Evolutionary conservation across 2,888 invertebrate genomes (phyloP).

Genomic region (Scrobipalpa atriplicella): DNA sequence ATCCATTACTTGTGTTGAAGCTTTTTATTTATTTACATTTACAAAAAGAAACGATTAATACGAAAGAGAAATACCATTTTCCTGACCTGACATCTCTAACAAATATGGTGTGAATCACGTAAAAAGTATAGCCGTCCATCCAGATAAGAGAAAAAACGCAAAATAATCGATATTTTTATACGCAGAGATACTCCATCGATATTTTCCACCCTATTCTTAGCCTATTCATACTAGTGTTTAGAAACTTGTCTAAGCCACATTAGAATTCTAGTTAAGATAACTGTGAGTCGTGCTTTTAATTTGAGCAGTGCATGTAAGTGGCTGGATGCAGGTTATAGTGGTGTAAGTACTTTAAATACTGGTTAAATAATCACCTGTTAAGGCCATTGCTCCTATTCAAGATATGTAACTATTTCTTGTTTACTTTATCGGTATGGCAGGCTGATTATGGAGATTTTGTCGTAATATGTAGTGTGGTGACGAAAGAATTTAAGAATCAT

Average conservation of each 20-base stretch:
- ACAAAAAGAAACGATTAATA: too few relatives aligned
- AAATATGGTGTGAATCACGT: too few relatives aligned
- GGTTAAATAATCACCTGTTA: slow-evolving; percentile 37
- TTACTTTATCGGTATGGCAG: neutral
- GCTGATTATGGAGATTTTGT: slow-evolving; percentile 8
- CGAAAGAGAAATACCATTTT: too few relatives aligned
- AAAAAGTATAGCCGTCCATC: too few relatives aligned
- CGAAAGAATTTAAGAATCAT: neutral
- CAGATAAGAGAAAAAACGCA: too few relatives aligned
- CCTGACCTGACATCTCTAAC: too few relatives aligned
- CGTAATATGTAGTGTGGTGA: neutral
- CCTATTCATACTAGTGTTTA: slow-evolving; percentile 35
- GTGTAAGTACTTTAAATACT: slow-evolving; percentile 49
- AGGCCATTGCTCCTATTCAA: slow-evolving; percentile 11
- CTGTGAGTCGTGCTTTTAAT: slow-evolving; percentile 66
- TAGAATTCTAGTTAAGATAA: slow-evolving; percentile 69
- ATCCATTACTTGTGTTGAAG: too few relatives aligned
- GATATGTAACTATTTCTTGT: slow-evolving; percentile 4
- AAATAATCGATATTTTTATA: slow-evolving; percentile 15
- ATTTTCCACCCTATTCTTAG: slow-evolving; percentile 24
- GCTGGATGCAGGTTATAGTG: slow-evolving; percentile 28
- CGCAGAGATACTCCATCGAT: neutral
- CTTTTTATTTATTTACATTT: too few relatives aligned
- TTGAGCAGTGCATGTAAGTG: slow-evolving; percentile 59
- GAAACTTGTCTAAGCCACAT: slow-evolving; percentile 49